phyloP scores from a whole-genome alignment of 92 coral and sea anemone genomes.

The Parazoanthus swiftii region DNA sequence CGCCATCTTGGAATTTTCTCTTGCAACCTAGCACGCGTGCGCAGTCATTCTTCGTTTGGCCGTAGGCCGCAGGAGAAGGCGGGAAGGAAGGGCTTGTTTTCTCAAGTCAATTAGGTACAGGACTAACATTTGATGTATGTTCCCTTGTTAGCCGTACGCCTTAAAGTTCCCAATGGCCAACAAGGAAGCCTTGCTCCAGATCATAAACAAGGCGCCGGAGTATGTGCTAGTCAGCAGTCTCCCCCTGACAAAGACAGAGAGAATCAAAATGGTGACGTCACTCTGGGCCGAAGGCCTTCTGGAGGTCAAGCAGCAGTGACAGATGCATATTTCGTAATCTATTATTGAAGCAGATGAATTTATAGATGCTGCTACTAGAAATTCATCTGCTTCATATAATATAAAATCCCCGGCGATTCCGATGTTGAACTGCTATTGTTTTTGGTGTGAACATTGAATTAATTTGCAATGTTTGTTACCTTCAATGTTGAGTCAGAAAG shows the following conservation, averaged over 20 bases:
- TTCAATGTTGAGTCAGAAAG: background rate
- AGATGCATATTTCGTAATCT: background rate
- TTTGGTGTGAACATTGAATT: too few species aligned
- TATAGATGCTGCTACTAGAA: background rate
- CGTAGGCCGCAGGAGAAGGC: too few species aligned
- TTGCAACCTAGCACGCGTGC: too few species aligned
- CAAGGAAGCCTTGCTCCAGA: conserved; percentile 79
- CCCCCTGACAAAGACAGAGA: conserved; percentile 62
- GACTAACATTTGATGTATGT: background rate
- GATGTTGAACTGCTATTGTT: too few species aligned
- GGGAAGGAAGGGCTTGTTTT: background rate
- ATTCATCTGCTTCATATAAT: too few species aligned
- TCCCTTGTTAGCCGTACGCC: conserved; percentile 54
- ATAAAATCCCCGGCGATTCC: too few species aligned
- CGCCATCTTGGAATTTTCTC: too few species aligned
- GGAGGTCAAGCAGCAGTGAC: conserved; percentile 32
- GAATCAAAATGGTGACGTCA: conserved; percentile 67
- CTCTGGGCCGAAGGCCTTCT: conserved; percentile 88
- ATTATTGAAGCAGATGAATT: background rate
- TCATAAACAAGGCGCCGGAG: conserved; percentile 58
- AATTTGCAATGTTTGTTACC: too few species aligned
- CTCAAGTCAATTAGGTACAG: background rate
- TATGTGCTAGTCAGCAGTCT: conserved; percentile 75
- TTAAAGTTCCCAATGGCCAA: conserved; percentile 71
- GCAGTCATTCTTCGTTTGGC: too few species aligned